phyloP scores from a whole-genome alignment of 2,113 vertebrate species.

The Microtus richardsoni region DNA sequence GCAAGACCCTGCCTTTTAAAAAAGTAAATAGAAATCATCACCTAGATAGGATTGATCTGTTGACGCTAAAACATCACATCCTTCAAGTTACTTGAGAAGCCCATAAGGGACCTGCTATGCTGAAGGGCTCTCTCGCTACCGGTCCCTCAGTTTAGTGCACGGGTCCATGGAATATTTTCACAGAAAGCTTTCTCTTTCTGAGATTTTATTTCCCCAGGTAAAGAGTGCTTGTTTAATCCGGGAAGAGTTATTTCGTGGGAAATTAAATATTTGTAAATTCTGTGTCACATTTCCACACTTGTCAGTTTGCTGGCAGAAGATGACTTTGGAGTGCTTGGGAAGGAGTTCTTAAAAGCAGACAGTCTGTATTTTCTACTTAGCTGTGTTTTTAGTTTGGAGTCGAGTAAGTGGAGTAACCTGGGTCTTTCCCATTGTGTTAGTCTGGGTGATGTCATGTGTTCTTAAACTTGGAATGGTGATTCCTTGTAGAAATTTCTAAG shows the following conservation, averaged over 20 bases:
- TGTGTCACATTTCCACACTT: slow-evolving; percentile 75
- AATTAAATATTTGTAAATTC: slow-evolving; percentile 75
- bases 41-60: slow-evolving; percentile 56
- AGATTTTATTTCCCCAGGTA: slow-evolving; percentile 60
- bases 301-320: slow-evolving; percentile 63
- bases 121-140: background rate
- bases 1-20: background rate
- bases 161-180: slow-evolving; percentile 24
- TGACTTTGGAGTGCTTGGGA: slow-evolving; percentile 38
- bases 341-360: background rate
- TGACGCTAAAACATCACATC: slow-evolving; percentile 44
- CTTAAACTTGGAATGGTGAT: background rate
- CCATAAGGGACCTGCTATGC: background rate
- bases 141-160: background rate
- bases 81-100: slow-evolving; percentile 67
- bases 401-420: background rate
- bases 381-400: background rate
- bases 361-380: background rate
- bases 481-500: background rate
- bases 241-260: slow-evolving; percentile 70
- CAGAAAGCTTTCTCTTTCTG: slow-evolving; percentile 56
- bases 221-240: slow-evolving; percentile 74
- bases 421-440: slow-evolving; percentile 50
- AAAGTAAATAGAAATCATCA: slow-evolving; percentile 44
- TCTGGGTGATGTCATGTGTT: background rate